Base-by-base conservation (phyloP, 1,140 invertebrate genomes). In the Kradibia gibbosae region DNA sequence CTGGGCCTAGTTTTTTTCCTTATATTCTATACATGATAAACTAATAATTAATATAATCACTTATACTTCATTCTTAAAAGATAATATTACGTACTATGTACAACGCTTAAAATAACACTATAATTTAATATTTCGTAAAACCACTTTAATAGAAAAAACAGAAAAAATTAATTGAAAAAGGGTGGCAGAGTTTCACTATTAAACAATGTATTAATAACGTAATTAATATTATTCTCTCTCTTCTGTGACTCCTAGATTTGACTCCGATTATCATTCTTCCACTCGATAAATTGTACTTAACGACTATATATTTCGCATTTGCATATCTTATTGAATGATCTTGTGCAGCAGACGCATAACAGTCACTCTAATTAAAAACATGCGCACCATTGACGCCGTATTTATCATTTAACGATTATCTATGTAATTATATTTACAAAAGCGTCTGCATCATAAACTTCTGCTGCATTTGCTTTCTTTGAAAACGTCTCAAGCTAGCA, bases 81-180 rank as follows among this genome's bases (percentile, higher is more conserved):
- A 86, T 90, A 90, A 84, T 90, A 90, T 87, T 90, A 91, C 89
- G 85, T 90, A 91, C 88, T 91, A 91, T 91, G 84, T 91, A 91
- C 90, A 91, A 88, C 86, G 88, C 87, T 90, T 89, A 89, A 78
- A 84, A 55, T 88, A 88, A 88, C 82, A 83, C 73, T 83, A 83
- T 84, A 83, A 83, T 84, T 80, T 87, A 73, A 78, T 82, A 13
- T 82, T 72, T 84, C 82, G 83, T 87, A 82, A 89, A 87, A 89
- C 83, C 87, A 87, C 79, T 83, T 87, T 88, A 88, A 83, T 86
- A 79, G 84, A 88, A 87, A 81, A 85, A 85, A 72, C 81, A 74
- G 48, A 83, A 81, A 39, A 86, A 86, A 84, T 83, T 83, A 85
- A 82, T 80, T 80, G 80, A 78, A 73, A 74, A 36, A 74, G 34